These are phyloP conservation scores for Cephalotes varians DNA, from an alignment of 2,888 invertebrate genomes.

Conservation along the genomic window DNA sequence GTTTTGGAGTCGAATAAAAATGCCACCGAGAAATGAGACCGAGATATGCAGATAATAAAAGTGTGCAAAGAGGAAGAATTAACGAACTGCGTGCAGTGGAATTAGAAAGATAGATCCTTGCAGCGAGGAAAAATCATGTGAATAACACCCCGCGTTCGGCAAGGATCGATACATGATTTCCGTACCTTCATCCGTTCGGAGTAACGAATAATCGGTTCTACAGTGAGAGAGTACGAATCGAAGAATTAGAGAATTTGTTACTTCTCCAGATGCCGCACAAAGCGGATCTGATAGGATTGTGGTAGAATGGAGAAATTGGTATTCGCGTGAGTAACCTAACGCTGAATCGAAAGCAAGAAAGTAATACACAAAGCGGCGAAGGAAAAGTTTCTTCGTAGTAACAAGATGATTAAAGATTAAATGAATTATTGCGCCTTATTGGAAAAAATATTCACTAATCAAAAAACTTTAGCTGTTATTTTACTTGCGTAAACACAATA, in stretches of 20 bases:
- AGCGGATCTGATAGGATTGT: slow-evolving; percentile 42
- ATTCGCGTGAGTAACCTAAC: slow-evolving; percentile 31
- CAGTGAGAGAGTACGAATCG: slow-evolving; percentile 19
- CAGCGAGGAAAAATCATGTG: background rate
- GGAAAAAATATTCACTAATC: slow-evolving; percentile 21
- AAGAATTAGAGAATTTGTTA: slow-evolving; percentile 51
- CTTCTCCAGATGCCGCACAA: slow-evolving; percentile 41
- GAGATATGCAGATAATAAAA: slow-evolving; percentile 11
- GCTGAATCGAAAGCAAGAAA: slow-evolving; percentile 11
- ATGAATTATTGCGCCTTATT: slow-evolving; percentile 11
- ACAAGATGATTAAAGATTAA: slow-evolving; percentile 8
- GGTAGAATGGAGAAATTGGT: slow-evolving; percentile 25
- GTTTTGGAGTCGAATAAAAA: slow-evolving; percentile 4
- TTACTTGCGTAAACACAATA: background rate
- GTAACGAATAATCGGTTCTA: slow-evolving; percentile 50
- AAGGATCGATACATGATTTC: slow-evolving; percentile 51
- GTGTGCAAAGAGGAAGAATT: background rate
- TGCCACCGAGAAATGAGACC: background rate
- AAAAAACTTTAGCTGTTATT: background rate
- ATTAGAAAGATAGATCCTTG: slow-evolving; percentile 8
- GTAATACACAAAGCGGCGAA: background rate
- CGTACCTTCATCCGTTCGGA: slow-evolving; percentile 31
- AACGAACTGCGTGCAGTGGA: background rate
- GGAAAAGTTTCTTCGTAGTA: slow-evolving; percentile 11
- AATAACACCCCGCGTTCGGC: background rate